A percentile compares a stretch with the other conserved stretches of the same genome.
Evolutionary conservation across 1,140 invertebrate genomes (phyloP).

Genomic region (Octopus sinensis): DNA sequence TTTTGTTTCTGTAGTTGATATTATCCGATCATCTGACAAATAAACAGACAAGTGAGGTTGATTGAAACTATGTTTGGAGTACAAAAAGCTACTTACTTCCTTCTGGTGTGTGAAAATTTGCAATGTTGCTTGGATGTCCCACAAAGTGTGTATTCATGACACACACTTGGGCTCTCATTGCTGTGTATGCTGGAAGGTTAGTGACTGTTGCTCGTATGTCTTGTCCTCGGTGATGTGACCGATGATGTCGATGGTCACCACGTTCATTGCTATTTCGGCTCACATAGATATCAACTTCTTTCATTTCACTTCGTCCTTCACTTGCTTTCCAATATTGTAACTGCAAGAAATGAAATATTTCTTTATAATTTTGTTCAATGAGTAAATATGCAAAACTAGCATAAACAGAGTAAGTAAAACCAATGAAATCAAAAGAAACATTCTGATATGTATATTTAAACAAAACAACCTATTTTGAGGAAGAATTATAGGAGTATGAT

Average conservation of each 20-base stretch:
- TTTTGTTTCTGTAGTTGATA: too few species aligned
- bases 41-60: too few species aligned
- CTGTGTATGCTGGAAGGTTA: constrained; percentile 67
- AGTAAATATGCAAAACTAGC: too few species aligned
- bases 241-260: not conserved
- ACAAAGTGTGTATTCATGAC: constrained; percentile 87
- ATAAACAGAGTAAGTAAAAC: too few species aligned
- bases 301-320: constrained; percentile 43
- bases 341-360: constrained; percentile 25
- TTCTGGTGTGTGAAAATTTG: constrained; percentile 87
- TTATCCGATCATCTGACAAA: too few species aligned
- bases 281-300: constrained; percentile 42
- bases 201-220: constrained; percentile 38
- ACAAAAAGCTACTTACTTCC: constrained; percentile 37
- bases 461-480: too few species aligned
- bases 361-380: too few species aligned
- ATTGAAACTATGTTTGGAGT: too few species aligned
- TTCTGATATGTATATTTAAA: too few species aligned
- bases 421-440: too few species aligned
- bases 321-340: constrained; percentile 49
- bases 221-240: not conserved
- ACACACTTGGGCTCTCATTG: constrained; percentile 84
- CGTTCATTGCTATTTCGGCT: constrained; percentile 1
- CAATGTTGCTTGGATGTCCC: constrained; percentile 80
- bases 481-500: too few species aligned